Base-by-base conservation (phyloP, 2,113 vertebrate species). In the Oenanthe oenanthe region DNA sequence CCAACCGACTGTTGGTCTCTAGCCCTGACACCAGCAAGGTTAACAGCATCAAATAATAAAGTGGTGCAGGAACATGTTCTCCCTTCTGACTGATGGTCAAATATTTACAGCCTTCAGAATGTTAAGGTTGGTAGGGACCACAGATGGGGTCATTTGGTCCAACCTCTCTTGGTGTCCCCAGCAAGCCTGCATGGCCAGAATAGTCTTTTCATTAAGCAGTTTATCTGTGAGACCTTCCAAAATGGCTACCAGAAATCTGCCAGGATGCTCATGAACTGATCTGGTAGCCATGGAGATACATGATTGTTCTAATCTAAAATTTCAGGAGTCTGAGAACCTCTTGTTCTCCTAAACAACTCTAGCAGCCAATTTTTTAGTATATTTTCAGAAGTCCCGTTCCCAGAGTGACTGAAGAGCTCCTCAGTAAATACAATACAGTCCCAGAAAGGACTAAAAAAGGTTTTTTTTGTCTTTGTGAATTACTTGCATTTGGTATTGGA, bases 241-340 rank as follows among this genome's bases (percentile, higher is more conserved):
- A 90, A 93, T 81, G 90, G 48, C 83, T 86, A 91, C 68, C 67
- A 96, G 72, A 65, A 84, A 61, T 71, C 82, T 94, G 82, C 65
- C 79, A 88, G 68, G n/a, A 77, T 94, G 68, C 61, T 95, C 43
- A 50, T 4, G 8, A 92, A 88, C 60, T 60, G 62, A 94, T 92
- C 75, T 88, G 68, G 95, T 97, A 97, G 90, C 85, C 92, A 97
- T 97, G 95, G 93, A 95, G 88, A 96, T 84, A 74, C 28, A 43
- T 38, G 43, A 72, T 90, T 92, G 25, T 93, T 86, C 51, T 93
- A 63, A 96, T 92, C 85, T 88, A 93, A 94, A 92, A 93, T 93
- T 90, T 92, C 73, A 74, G 36, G 85, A 95, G 53, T 88, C 79
- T 94, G 75, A 96, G 78, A 93, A 92, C 81, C 68, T 88, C 88